Evolutionary conservation across 2,888 invertebrate species (phyloP), one percentile per base, ranked within the genome.

Genomic region (Agrochola circellaris): DNA sequence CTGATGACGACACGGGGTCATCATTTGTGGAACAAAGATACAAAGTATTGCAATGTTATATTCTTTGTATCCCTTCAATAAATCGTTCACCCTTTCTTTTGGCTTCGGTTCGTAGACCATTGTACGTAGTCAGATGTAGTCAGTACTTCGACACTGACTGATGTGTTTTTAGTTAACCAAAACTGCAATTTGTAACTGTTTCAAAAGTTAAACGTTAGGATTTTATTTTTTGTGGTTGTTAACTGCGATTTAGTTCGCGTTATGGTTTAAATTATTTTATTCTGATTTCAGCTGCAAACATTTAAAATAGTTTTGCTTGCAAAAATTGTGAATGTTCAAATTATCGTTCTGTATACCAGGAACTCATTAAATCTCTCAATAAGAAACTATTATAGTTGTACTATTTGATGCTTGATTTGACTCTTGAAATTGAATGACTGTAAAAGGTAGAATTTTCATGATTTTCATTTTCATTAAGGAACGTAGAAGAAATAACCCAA

Each of bases 161-260:
- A 83, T 83, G 83, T 73, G 60, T 67, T 83, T 83, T 80, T 75
- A 71, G 80, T 80, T 73, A 65, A 71, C 73, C 67, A 64, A 71
- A 83, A 83, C 54, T 76, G 75, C 80, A 83, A 83, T 80, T 83
- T 83, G 83, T 83, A 73, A 83, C 73, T 80, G 83, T 83, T 83
- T 51, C 42, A 71, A 83, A 77, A 83, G 80, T 83, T 79, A 26
- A 79, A 64, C 69, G 58, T 51, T 60, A 42, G 71, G 60, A 73
- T 67, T 79, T 77, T 60, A 38, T 64, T 80, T 82, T 83, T 76
- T 83, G 72, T 20, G 42, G 61, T 17, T 64, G 58, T 67, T 64
- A 67, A 75, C 69, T 73, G 75, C 17, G 70, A 80, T 83, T 83
- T 75, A 20, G 54, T 75, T 75, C 48, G 58, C 66, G 15, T 83